These are phyloP conservation scores for Gulo gulo DNA, from an alignment of 2,113 vertebrate genomes.

Conservation along the genomic window DNA sequence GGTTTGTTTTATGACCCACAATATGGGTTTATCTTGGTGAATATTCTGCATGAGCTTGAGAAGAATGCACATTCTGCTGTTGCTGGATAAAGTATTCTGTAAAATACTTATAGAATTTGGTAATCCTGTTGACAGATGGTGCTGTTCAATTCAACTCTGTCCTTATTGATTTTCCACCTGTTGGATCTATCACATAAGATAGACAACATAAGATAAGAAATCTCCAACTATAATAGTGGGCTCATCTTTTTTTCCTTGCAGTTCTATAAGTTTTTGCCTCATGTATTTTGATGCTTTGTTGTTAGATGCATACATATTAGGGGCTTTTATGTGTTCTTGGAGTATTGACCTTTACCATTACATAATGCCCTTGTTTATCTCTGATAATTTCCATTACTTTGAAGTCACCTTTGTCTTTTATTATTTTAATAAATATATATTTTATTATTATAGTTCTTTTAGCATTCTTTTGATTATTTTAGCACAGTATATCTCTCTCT, in stretches of 20 bases:
- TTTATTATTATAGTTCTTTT: neutral
- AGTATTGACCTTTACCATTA: neutral
- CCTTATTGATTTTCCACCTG: neutral
- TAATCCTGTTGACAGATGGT: neutral
- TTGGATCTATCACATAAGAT: neutral
- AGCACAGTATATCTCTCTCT: neutral
- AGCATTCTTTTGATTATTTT: neutral
- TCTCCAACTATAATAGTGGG: neutral
- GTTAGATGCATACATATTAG: neutral
- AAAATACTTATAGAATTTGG: neutral
- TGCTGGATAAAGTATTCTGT: neutral
- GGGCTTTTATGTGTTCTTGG: neutral
- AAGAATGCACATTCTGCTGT: neutral
- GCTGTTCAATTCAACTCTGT: neutral
- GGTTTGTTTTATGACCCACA: neutral
- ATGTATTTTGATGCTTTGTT: neutral
- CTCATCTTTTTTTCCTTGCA: neutral
- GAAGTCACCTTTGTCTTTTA: neutral
- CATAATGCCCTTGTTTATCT: neutral
- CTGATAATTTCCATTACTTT: neutral
- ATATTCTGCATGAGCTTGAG: neutral
- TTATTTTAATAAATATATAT: neutral
- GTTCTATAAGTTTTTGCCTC: neutral
- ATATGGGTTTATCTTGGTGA: neutral
- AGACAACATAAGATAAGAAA: neutral